phyloP scores from a whole-genome alignment of 1,140 invertebrate species.

The Liolophura sinensis region DNA sequence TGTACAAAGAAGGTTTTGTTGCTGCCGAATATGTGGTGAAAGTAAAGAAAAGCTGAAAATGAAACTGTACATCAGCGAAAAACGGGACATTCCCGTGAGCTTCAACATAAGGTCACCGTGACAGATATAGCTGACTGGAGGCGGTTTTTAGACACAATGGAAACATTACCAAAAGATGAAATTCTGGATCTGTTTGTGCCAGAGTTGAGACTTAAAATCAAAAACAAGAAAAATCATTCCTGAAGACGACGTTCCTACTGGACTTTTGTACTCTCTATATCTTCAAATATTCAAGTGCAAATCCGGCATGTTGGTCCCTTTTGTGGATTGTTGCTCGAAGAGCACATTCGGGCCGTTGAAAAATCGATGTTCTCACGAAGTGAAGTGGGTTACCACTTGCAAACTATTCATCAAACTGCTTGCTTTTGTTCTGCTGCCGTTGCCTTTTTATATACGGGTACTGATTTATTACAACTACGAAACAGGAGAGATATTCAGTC shows the following conservation, averaged over 20 bases:
- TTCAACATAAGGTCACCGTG: conserved; percentile 37
- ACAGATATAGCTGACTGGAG: conserved; percentile 43
- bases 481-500: conserved; percentile 31
- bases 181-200: conserved; percentile 40
- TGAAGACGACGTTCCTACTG: conserved; percentile 48
- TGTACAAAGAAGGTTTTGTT: conserved; percentile 46
- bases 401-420: conserved; percentile 35
- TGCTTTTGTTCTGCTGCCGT: conserved; percentile 37
- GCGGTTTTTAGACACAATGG: conserved; percentile 33
- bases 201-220: conserved; percentile 45
- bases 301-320: conserved; percentile 40
- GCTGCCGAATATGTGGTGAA: conserved; percentile 49
- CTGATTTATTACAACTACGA: conserved; percentile 52
- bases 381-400: conserved; percentile 11
- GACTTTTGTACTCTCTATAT: conserved; percentile 41
- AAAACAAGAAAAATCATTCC: conserved; percentile 50
- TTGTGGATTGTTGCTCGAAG: conserved; percentile 44
- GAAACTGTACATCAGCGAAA: conserved; percentile 39
- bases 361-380: not conserved
- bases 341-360: conserved; percentile 45
- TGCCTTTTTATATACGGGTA: conserved; percentile 48
- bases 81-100: conserved; percentile 34
- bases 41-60: conserved; percentile 41
- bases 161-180: conserved; percentile 35
- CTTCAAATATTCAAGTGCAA: conserved; percentile 50